Percentiles rank a stretch among this genome's conserved stretches.
These are phyloP conservation scores for Cataglyphis albicans DNA, from an alignment of 2,888 invertebrate genomes.

Conservation along the genomic window DNA sequence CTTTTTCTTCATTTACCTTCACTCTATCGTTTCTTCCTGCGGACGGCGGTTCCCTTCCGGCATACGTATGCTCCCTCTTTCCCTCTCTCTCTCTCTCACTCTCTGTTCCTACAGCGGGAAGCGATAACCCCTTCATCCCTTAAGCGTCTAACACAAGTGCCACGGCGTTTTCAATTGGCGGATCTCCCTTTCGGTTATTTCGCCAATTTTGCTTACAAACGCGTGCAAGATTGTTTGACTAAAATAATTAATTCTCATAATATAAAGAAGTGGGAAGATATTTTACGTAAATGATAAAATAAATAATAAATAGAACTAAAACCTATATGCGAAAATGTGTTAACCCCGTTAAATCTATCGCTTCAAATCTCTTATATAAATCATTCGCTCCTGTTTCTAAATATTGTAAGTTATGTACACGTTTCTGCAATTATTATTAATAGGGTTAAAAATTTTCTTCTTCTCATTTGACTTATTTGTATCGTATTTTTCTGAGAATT, in stretches of 20 bases:
- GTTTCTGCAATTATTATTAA: background rate
- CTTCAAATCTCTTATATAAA: background rate
- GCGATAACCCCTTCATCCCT: conserved; percentile 65
- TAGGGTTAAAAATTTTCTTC: background rate
- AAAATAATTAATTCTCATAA: conserved; percentile 15
- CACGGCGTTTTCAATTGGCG: conserved; percentile 44
- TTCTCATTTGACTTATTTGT: background rate
- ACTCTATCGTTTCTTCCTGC: conserved; percentile 65
- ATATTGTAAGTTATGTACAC: background rate
- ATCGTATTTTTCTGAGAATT: conserved; percentile 1
- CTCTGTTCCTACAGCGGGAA: conserved; percentile 22
- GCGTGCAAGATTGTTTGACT: conserved; percentile 17
- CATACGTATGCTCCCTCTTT: conserved; percentile 3
- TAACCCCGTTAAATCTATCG: background rate
- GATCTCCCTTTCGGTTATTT: conserved; percentile 36
- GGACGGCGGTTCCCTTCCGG: conserved; percentile 50
- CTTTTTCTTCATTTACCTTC: conserved; percentile 72
- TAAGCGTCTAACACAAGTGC: conserved; percentile 69
- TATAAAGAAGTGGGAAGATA: conserved; percentile 4
- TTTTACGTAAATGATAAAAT: background rate
- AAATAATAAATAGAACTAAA: background rate
- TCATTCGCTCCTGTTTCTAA: background rate
- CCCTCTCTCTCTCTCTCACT: background rate
- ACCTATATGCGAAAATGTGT: background rate
- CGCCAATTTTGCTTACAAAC: conserved; percentile 43